These are phyloP conservation scores for Aphidoletes aphidimyza DNA, from an alignment of 2,888 invertebrate genomes.

Conservation along the genomic window DNA sequence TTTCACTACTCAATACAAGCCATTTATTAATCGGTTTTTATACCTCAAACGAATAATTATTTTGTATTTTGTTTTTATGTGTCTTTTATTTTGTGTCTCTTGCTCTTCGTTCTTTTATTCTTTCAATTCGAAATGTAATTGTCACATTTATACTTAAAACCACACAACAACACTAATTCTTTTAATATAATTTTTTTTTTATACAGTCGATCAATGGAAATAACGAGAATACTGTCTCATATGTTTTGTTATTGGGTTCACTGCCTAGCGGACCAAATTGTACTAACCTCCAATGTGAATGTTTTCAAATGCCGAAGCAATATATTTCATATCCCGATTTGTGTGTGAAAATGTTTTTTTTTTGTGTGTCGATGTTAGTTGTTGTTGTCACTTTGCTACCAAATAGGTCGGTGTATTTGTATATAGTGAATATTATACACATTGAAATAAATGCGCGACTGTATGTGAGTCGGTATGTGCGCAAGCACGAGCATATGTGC, in stretches of 20 bases:
- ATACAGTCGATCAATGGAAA: not conserved
- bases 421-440: too few species aligned
- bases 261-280: conserved; percentile 55
- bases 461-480: conserved; percentile 8
- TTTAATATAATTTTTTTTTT: not conserved
- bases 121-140: not conserved
- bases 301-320: conserved; percentile 40
- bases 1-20: not conserved
- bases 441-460: not conserved
- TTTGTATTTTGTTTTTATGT: not conserved
- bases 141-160: not conserved
- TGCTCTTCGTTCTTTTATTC: not conserved
- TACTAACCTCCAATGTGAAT: conserved; percentile 54
- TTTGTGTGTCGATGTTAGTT: conserved; percentile 5
- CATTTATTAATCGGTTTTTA: not conserved
- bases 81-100: not conserved
- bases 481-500: conserved; percentile 1
- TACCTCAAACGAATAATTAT: conserved; percentile 26
- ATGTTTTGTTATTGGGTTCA: conserved; percentile 52
- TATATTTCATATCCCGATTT: conserved; percentile 27
- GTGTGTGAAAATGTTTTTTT: conserved; percentile 51
- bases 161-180: not conserved
- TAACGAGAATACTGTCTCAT: not conserved
- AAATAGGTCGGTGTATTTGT: not conserved
- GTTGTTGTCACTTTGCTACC: conserved; percentile 30